Evolutionary conservation across 2,113 vertebrate species (phyloP).

Genomic region (Oncorhynchus masou): DNA sequence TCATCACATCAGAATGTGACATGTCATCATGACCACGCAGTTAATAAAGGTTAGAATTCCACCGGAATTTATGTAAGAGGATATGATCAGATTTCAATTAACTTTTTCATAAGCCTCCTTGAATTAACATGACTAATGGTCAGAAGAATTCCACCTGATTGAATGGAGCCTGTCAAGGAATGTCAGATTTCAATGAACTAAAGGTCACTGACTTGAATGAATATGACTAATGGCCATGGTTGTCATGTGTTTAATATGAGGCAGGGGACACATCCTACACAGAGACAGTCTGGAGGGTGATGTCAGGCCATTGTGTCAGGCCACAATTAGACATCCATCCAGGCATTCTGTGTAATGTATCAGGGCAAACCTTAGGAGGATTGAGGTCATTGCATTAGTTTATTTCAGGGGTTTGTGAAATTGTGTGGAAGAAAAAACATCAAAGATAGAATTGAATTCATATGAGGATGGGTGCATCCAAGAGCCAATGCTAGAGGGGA

Average conservation of each 20-base stretch:
- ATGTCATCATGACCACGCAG: background rate
- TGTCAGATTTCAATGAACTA: too few species aligned
- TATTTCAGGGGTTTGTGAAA: background rate
- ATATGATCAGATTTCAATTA: background rate
- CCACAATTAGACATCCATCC: slow-evolving; percentile 62
- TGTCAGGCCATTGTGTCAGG: slow-evolving; percentile 23
- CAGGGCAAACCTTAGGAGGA: slow-evolving; percentile 36
- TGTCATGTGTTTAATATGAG: background rate
- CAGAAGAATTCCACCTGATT: background rate
- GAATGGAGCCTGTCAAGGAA: too few species aligned
- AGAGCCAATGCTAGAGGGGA: slow-evolving; percentile 5
- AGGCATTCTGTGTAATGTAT: slow-evolving; percentile 49
- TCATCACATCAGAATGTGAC: background rate
- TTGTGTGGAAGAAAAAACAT: too few species aligned
- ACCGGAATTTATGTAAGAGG: too few species aligned
- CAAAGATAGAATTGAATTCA: too few species aligned
- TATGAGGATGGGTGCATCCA: slow-evolving; percentile 26
- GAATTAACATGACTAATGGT: background rate
- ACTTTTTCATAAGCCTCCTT: too few species aligned
- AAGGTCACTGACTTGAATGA: too few species aligned
- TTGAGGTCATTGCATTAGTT: background rate
- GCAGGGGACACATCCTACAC: background rate
- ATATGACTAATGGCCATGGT: background rate
- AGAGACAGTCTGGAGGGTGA: slow-evolving; percentile 31
- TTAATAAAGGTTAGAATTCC: background rate